A percentile compares a stretch with the other conserved stretches of the same genome.
Evolutionary conservation across 1,140 invertebrate species (phyloP).

Genomic region (Sarcophaga peregrina): DNA sequence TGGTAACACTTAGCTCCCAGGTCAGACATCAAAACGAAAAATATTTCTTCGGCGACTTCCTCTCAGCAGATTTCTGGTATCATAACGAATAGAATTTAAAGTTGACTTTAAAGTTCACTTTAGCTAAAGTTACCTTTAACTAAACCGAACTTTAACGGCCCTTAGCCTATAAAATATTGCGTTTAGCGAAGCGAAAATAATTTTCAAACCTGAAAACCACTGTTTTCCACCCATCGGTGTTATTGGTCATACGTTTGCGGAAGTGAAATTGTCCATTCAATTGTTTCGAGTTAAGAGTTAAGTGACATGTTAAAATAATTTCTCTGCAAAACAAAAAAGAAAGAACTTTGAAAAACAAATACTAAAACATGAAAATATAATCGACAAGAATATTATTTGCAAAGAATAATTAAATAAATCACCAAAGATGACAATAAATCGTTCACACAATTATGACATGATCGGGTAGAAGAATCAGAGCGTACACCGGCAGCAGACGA

Average conservation of each 20-base stretch:
- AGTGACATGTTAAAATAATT: constrained; percentile 30
- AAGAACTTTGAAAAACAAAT: too few relatives aligned
- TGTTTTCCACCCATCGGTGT: neutral
- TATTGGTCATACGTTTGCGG: neutral
- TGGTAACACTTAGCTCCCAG: too few relatives aligned
- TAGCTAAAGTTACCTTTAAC: too few relatives aligned
- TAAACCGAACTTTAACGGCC: too few relatives aligned
- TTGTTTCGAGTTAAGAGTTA: constrained; percentile 26
- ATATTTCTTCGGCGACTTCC: too few relatives aligned
- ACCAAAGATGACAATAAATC: constrained; percentile 47
- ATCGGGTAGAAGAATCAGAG: constrained; percentile 29
- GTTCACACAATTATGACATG: constrained; percentile 49
- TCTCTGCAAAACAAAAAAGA: neutral
- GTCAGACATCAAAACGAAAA: too few relatives aligned
- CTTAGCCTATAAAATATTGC: too few relatives aligned
- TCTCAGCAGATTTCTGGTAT: too few relatives aligned
- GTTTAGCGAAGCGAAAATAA: too few relatives aligned
- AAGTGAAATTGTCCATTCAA: constrained; percentile 42
- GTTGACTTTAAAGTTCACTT: too few relatives aligned
- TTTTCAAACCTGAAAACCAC: neutral
- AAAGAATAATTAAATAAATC: constrained; percentile 47
- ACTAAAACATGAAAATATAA: too few relatives aligned
- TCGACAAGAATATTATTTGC: neutral
- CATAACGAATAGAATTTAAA: too few relatives aligned
- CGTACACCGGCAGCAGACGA: neutral